Evolutionary conservation across 2,888 invertebrate species (phyloP).

Genomic region (Drosophila recens): DNA sequence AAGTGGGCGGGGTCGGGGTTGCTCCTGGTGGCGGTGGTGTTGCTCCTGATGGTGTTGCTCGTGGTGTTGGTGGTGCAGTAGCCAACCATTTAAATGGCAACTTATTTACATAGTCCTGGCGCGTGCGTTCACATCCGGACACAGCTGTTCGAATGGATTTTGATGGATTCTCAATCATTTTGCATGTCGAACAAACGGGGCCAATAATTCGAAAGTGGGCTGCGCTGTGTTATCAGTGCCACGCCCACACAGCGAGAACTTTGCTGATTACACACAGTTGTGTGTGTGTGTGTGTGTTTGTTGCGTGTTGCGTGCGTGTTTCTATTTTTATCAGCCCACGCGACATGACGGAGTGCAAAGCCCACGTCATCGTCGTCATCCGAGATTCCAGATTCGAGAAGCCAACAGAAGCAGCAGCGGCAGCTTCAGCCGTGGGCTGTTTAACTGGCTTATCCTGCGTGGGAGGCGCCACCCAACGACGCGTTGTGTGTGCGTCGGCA

Average conservation of each 20-base stretch:
- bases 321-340: slow-evolving; percentile 43
- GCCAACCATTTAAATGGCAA: slow-evolving; percentile 59
- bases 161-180: slow-evolving; percentile 77
- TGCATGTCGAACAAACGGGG: slow-evolving; percentile 63
- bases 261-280: slow-evolving; percentile 39
- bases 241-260: slow-evolving; percentile 37
- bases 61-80: not conserved
- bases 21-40: not conserved
- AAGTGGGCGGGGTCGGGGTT: slow-evolving; percentile 17
- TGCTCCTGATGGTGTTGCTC: not conserved
- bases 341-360: slow-evolving; percentile 6
- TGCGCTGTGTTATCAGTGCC: slow-evolving; percentile 49
- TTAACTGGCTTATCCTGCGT: slow-evolving; percentile 21
- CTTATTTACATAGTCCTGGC: slow-evolving; percentile 62
- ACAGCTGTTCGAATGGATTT: slow-evolving; percentile 63
- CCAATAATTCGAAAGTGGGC: slow-evolving; percentile 38
- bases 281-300: not conserved
- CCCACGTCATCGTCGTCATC: slow-evolving; percentile 44
- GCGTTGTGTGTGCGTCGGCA: slow-evolving; percentile 17
- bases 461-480: slow-evolving; percentile 9
- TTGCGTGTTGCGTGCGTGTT: not conserved
- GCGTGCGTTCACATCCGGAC: slow-evolving; percentile 26
- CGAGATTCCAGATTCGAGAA: slow-evolving; percentile 8
- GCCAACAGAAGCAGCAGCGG: slow-evolving; percentile 43
- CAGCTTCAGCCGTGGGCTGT: slow-evolving; percentile 27